Conservation (phyloP, 2,797 vertebrate species). For the Hyperoplus lanceolatus region DNA sequence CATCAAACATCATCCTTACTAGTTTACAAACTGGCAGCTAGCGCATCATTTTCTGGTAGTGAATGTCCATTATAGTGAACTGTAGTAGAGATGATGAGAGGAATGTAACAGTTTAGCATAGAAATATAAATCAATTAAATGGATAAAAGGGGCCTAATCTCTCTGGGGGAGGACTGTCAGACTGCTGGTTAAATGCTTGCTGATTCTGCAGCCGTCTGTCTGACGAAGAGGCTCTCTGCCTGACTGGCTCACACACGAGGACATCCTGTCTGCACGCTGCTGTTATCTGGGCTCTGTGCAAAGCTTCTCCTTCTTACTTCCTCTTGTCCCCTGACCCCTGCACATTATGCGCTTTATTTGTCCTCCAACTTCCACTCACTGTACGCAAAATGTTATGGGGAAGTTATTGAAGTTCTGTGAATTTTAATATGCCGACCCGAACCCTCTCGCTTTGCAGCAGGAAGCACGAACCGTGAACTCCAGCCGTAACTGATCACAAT, state of each 20-base stretch:
- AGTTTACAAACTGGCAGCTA: background rate
- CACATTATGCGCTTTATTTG: conserved; percentile 27
- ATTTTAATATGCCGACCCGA: conserved; percentile 12
- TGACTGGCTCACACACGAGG: conserved; percentile 66
- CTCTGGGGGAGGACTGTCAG: conserved; percentile 11
- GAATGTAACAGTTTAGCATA: background rate
- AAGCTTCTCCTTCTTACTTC: conserved; percentile 71
- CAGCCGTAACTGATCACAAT: conserved; percentile 6
- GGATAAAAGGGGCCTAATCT: background rate
- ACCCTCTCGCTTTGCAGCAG: conserved; percentile 6
- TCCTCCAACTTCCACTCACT: conserved; percentile 54
- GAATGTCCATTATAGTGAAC: background rate
- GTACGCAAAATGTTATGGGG: conserved; percentile 1
- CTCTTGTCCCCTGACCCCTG: conserved; percentile 54
- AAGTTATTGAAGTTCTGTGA: conserved; percentile 36
- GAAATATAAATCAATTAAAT: background rate
- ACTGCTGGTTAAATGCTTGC: conserved; percentile 13
- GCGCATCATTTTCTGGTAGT: background rate
- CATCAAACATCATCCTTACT: background rate
- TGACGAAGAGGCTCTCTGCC: conserved; percentile 74
- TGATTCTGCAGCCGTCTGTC: conserved; percentile 30
- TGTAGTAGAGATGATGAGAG: background rate
- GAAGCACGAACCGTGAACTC: conserved; percentile 52
- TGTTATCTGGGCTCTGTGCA: conserved; percentile 62
- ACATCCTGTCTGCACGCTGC: conserved; percentile 79